Base-by-base conservation (phyloP, 2,888 invertebrate genomes). In the Anoplius nigerrimus region DNA sequence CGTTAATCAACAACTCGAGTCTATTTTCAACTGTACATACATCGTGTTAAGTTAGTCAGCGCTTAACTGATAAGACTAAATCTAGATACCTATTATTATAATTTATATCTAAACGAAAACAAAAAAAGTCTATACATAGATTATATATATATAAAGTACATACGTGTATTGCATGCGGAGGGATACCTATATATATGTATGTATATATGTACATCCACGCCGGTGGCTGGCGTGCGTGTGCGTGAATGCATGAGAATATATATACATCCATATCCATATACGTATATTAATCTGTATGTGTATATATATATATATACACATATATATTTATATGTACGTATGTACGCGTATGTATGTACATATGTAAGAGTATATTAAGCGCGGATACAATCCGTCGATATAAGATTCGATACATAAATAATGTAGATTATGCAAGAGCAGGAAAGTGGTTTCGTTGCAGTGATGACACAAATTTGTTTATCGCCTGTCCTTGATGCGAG, bases 1-100 rank as follows among this genome's bases (percentile, higher is more conserved):
- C 66, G 74, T 74, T 52, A 55, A 78, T 70, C 63, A 64, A 69
- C n/a, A n/a, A 70, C 56, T 70, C 70, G 60, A 79, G 69, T 79
- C 75, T 82, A 79, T 78, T 80, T 84, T 81, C 74, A 82, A 80
- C 62, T 87, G 86, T 86, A 87, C 51, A 86, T 86, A 86, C 83
- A 83, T 80, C 71, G 42, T 75, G 42, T 75, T 81, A 76, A 80
- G 72, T 61, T 70, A 76, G 78, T 79, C 80, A 84, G 77, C 78
- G 78, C 77, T 66, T 83, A 85, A 75, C 60, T 71, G 61, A n/a
- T 84, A 84, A 84, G 74, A 63, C 61, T 80, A 86, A 76, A 73
- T 76, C 75, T 85, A 81, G 76, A 83, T 83, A 84, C 81, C n/a
- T n/a, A n/a, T 81, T 83, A 71, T 54, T 72, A 84, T 85, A 86